Conservation (phyloP, 2,113 vertebrate genomes). For the Labeo rohita region DNA sequence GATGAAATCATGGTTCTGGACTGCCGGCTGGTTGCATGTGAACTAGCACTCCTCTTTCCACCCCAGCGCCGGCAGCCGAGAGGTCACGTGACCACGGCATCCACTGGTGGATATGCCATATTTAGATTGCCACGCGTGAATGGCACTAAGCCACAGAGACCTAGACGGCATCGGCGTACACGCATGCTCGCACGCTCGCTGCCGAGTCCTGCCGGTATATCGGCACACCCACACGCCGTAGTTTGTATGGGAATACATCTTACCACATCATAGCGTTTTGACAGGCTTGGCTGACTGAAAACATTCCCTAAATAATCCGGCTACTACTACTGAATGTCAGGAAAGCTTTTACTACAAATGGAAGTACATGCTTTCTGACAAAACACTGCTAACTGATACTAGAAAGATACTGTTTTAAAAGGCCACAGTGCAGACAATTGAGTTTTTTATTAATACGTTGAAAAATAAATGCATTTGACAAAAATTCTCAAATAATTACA, state of each 20-base stretch:
- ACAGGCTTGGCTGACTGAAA: neutral
- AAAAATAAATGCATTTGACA: neutral
- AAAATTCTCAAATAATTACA: neutral
- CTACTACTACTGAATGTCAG: neutral
- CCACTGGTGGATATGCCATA: constrained; percentile 50
- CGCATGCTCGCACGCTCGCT: neutral
- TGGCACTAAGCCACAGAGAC: constrained; percentile 33
- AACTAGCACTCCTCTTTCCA: constrained; percentile 18
- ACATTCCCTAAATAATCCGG: neutral
- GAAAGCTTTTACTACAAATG: constrained; percentile 9
- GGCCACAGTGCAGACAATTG: neutral
- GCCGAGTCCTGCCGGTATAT: neutral
- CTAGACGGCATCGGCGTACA: constrained; percentile 21
- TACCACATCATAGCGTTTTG: constrained; percentile 9
- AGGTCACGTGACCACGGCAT: constrained; percentile 53
- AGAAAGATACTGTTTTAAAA: neutral
- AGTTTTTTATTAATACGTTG: neutral
- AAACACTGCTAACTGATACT: neutral
- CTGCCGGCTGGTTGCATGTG: neutral
- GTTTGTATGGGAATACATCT: constrained; percentile 21
- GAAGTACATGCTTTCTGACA: constrained; percentile 12
- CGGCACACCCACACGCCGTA: neutral
- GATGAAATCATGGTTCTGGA: constrained; percentile 32
- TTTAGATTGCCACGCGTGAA: constrained; percentile 49
- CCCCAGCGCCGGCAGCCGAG: neutral